Evolutionary conservation across 2,113 vertebrate species (phyloP), one percentile per base, ranked within the genome.

Genomic region (Vimba vimba): DNA sequence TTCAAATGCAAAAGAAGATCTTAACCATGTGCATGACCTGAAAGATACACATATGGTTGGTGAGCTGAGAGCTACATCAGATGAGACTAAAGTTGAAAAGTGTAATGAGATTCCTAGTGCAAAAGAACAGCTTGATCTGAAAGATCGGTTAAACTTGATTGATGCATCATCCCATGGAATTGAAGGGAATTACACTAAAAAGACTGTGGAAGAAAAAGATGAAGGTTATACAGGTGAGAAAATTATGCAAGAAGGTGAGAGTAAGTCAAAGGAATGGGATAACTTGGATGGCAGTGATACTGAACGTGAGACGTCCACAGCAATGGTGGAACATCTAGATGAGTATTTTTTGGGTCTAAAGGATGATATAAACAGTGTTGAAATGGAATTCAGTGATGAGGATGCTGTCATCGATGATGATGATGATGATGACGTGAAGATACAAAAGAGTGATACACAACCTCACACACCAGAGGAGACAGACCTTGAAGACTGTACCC

Each of bases 361-460:
- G 52, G 68, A 86, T 59, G 15, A 83, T 45, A 68, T 25, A 10
- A 64, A 86, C 57, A 11, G 19, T 69, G 17, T 81, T 52, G 60
- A 88, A 68, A 66, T 84, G 81, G 66, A 86, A 36, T 68, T 75
- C 8, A 47, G 62, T 75, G 81, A 87, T 12, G 4, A 69, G 7
- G 57, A 43, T 75, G 52, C 23, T 11, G 4, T 36, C 25, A 74
- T 12, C 7, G 60, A 74, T 17, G 47, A 79, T 10, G 52, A 62
- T 27, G 25, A n/a, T 60, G 25, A n/a, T 60, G 25, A 64, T 80
- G 59, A 45, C 4, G 0, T 66, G 52, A 57, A 62, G 23, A 73
- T 47, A 30, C 33, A 86, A 11, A 66, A 66, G 25, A 69, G n/a
- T 73, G 57, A 79, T 45, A 59, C 52, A 30, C 62, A 45, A 85